phyloP scores from a whole-genome alignment of 2,797 vertebrate species.

The Furcifer pardalis region DNA sequence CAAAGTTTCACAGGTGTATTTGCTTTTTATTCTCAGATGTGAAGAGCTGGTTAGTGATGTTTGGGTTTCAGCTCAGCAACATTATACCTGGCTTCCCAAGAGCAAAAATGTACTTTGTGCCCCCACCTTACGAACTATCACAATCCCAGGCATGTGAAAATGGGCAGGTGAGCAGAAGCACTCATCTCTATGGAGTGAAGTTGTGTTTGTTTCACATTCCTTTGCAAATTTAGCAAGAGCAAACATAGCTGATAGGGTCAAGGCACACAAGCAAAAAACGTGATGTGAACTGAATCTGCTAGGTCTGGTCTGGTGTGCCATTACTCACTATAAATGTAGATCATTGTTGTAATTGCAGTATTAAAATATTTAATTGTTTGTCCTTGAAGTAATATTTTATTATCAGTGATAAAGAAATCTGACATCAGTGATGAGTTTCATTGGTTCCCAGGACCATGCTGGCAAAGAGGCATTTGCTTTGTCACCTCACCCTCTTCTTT shows the following conservation, averaged over 20 bases:
- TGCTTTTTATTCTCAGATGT: slow-evolving; percentile 84
- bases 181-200: background rate
- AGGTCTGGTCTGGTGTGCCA: slow-evolving; percentile 37
- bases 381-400: slow-evolving; percentile 72
- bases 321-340: slow-evolving; percentile 62
- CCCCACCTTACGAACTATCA: slow-evolving; percentile 92
- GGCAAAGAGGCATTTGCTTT: background rate
- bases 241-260: slow-evolving; percentile 2
- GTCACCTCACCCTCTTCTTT: background rate
- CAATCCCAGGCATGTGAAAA: slow-evolving; percentile 96
- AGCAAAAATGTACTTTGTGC: slow-evolving; percentile 95
- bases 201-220: slow-evolving; percentile 6
- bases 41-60: slow-evolving; percentile 99
- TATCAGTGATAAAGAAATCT: slow-evolving; percentile 70
- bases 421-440: background rate
- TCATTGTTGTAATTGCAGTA: slow-evolving; percentile 69
- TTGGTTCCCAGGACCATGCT: too few relatives aligned
- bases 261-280: background rate
- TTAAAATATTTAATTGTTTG: slow-evolving; percentile 60
- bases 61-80: slow-evolving; percentile 99
- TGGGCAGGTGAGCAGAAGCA: slow-evolving; percentile 86
- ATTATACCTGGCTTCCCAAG: slow-evolving; percentile 98
- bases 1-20: slow-evolving; percentile 55
- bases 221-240: background rate
- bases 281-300: slow-evolving; percentile 1